These are phyloP conservation scores for Amaurobius ferox DNA, from an alignment of 2,888 invertebrate genomes.

Conservation along the genomic window DNA sequence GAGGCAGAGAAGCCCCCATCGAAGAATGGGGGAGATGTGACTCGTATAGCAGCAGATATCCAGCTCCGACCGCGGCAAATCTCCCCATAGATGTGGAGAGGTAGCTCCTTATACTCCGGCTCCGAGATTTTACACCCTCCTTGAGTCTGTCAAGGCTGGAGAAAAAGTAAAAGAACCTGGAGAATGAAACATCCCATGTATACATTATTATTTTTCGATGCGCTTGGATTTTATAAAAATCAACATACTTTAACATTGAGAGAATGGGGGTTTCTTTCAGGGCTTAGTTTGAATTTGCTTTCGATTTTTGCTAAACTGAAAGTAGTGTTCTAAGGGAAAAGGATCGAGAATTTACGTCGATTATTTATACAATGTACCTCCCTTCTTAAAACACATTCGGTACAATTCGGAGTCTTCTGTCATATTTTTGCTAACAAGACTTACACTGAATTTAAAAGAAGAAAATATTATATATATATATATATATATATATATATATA, in stretches of 20 bases:
- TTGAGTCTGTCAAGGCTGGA: conserved; percentile 42
- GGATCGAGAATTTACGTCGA: not conserved
- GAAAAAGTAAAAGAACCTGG: conserved; percentile 40
- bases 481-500: no score
- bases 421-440: no score
- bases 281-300: conserved; percentile 1
- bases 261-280: no score
- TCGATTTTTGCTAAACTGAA: conserved; percentile 1
- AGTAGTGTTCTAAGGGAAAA: not conserved
- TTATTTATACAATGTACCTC: conserved; percentile 5
- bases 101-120: conserved; percentile 16
- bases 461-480: no score
- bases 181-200: conserved; percentile 45
- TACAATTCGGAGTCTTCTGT: not conserved
- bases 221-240: conserved; percentile 27
- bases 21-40: conserved; percentile 50
- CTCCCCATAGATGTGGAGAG: conserved; percentile 49
- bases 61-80: conserved; percentile 42
- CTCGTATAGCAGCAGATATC: conserved; percentile 29
- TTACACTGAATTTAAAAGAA: no score
- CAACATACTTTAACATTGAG: conserved; percentile 21
- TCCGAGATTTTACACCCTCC: conserved; percentile 41
- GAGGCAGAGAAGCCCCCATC: conserved; percentile 25
- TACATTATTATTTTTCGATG: conserved; percentile 56
- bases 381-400: not conserved